Conservation (phyloP, 1,140 invertebrate species). For the Akabosia matsudoensis region DNA sequence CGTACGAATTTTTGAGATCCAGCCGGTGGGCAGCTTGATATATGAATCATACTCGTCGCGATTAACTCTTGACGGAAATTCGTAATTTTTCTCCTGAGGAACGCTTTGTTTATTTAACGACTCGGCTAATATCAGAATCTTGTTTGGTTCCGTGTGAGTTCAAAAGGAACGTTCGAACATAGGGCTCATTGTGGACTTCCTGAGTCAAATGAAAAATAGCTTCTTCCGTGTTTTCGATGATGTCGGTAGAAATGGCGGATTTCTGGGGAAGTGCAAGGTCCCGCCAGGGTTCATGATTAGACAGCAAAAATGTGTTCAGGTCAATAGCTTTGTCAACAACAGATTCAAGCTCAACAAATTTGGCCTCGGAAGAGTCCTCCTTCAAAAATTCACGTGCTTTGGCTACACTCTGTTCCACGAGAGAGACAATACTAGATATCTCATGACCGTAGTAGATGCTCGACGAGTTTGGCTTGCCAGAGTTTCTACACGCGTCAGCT, state of each 20-base stretch:
- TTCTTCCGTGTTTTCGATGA: not conserved
- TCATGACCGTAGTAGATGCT: conserved; percentile 31
- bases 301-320: not conserved
- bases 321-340: not conserved
- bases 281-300: conserved; percentile 10
- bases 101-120: not conserved
- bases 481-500: not conserved
- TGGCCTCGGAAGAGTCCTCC: not conserved
- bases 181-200: not conserved
- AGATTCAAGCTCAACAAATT: not conserved
- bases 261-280: not conserved
- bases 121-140: not conserved
- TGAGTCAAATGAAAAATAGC: not conserved
- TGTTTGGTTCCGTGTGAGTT: not conserved
- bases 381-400: not conserved
- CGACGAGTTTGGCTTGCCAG: not conserved
- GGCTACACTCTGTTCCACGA: not conserved
- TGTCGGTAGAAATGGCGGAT: not conserved
- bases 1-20: not conserved
- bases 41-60: conserved; percentile 9
- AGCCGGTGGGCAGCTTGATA: conserved; percentile 26
- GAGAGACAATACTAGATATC: not conserved
- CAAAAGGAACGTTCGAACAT: not conserved
- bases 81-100: not conserved
- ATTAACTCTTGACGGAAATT: not conserved